Base-by-base conservation (phyloP, 2,888 invertebrate genomes). In the Pantelozetes paolii region DNA sequence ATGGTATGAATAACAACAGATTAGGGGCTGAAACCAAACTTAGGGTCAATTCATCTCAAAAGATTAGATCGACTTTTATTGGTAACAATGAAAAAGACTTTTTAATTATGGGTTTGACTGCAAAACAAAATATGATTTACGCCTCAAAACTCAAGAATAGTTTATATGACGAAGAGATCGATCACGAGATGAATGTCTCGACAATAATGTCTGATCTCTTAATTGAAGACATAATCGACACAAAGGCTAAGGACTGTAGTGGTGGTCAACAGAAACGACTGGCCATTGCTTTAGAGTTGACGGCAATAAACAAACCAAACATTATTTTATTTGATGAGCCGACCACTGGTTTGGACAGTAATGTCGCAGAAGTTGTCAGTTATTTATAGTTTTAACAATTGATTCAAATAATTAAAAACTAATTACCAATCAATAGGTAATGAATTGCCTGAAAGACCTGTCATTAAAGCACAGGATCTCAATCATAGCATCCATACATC, bases 401-500 rank as follows among this genome's bases (percentile, higher is more conserved):
- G 36, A 8, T 36, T 5, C 36, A 9, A 36, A 36, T 9, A 36
- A 36, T 8, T 8, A 36, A 5, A 45, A 11, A 45, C 18, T 45
- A 45, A 45, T 18, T 8, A 15, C 54, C 48, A 15, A 48, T 48
- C 6, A 48, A 48, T 15, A 54, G 54, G 54, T 54, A 8, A 26
- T 54, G 23, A 26, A 54, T 20, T 20, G 20, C 20, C 54, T 54
- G 54, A 54, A 23, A 15, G 23, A 5, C 3, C 26, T 54, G 54
- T 6, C 62, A 18, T 3, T 32, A 30, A 62, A 30, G 32, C 30
- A 62, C 28, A 30, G 28, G 28, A 30, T 36, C 36, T 28, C 32
- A 8, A 62, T 62, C 62, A 32, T 62, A 62, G 11, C 62, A 11
- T n/a, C 62, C 18, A 62, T 62, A 62, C 30, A 62, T 62, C 62